Percentiles rank a stretch among this genome's conserved stretches.
phyloP scores from a whole-genome alignment of 2,888 invertebrate species.

The Epicampocera succincta region DNA sequence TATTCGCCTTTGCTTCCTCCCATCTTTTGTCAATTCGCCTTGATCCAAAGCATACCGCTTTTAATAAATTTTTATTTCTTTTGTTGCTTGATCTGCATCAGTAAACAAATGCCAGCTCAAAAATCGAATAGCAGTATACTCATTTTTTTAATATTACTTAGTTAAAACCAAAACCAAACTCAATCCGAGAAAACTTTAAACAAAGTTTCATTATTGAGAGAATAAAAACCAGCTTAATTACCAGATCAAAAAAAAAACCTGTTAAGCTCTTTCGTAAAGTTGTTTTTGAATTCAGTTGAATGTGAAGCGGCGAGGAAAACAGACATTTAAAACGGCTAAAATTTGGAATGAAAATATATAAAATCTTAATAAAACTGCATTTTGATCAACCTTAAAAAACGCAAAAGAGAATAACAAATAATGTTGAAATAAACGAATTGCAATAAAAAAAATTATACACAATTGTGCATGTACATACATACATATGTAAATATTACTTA shows the following conservation, averaged over 20 bases:
- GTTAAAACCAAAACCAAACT: constrained; percentile 36
- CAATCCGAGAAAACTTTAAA: constrained; percentile 37
- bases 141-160: neutral
- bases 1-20: too few relatives aligned
- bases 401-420: too few relatives aligned
- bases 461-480: neutral
- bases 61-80: constrained; percentile 4
- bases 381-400: too few relatives aligned
- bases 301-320: constrained; percentile 78
- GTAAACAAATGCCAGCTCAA: constrained; percentile 8
- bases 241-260: constrained; percentile 68
- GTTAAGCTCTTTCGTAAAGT: constrained; percentile 77
- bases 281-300: constrained; percentile 78
- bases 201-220: constrained; percentile 1
- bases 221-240: constrained; percentile 42
- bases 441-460: neutral
- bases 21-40: neutral
- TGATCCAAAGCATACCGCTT: too few relatives aligned
- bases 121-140: constrained; percentile 1
- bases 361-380: constrained; percentile 22
- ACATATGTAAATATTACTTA: too few relatives aligned
- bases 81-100: constrained; percentile 5
- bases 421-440: too few relatives aligned
- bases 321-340: constrained; percentile 73
- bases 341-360: constrained; percentile 1